phyloP scores from a whole-genome alignment of 2,888 invertebrate species.

The Prenolepis imparis region DNA sequence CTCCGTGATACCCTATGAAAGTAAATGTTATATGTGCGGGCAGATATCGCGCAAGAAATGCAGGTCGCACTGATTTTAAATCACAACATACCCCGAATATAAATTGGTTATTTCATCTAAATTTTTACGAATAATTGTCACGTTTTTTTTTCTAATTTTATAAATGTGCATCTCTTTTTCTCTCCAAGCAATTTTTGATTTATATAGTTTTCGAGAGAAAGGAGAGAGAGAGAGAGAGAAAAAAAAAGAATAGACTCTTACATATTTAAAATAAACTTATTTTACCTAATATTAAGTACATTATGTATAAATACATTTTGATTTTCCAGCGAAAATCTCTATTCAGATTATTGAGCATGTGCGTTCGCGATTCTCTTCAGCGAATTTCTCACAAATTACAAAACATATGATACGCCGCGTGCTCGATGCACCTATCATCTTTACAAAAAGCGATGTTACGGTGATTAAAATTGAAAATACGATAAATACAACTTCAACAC shows the following conservation, averaged over 20 bases:
- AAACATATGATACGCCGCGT: background rate
- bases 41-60: conserved; percentile 32
- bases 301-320: background rate
- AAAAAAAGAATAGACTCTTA: background rate
- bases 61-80: conserved; percentile 24
- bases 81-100: background rate
- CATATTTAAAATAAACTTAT: background rate
- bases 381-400: background rate
- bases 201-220: background rate
- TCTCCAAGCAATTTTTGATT: background rate
- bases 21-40: conserved; percentile 40
- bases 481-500: conserved; percentile 1
- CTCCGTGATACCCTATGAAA: conserved; percentile 1
- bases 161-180: background rate
- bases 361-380: background rate
- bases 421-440: background rate
- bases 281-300: background rate
- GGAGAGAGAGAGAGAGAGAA: background rate
- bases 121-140: conserved; percentile 13
- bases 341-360: background rate
- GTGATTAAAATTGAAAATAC: conserved; percentile 10
- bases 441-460: background rate
- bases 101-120: background rate
- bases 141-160: background rate
- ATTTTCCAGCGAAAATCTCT: conserved; percentile 16